Evolutionary conservation across 2,797 vertebrate genomes (phyloP), one percentile per base, ranked within the genome.

Genomic region (Enteromius mattozi): DNA sequence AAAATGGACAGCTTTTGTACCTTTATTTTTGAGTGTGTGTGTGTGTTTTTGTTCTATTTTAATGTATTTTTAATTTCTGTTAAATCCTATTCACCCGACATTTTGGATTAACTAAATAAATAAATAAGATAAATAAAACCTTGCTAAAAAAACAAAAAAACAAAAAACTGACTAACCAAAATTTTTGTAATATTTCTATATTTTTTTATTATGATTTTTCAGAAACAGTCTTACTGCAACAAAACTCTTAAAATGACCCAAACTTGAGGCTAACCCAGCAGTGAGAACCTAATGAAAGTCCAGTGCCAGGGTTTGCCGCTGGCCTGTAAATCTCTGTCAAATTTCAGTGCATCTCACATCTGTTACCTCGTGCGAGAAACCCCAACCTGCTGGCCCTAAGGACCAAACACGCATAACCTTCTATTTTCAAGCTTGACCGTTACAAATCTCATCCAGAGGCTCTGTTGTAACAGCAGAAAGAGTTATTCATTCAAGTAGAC

Each of bases 401-500:
- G 56, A 78, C 72, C 81, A 85, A 70, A 84, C 70, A 80, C 6
- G 54, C 69, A 24, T 81, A 82, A 80, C 68, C 72, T 56, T 49
- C 35, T 21, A 27, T 69, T 85, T 68, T 16, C 81, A 74, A 75
- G 42, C 17, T 56, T 37, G 78, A 84, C 61, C 78, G 35, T 85
- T 85, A 82, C 82, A 87, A 86, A 87, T 89, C 80, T 27, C 45
- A 71, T 82, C 80, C 86, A 90, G 72, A 87, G 68, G 51, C 37
- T 81, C 69, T 72, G 19, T 85, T 87, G 74, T 83, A 79, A 69
- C 72, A 88, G 74, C 82, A 80, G 49, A 87, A 68, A 85, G 63
- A 72, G 78, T 83, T 74, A 71, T 83, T 83, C 74, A 61, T 66
- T 81, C 80, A 83, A 42, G 63, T 66, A 42, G 86, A 83, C 42